Percentiles rank a stretch among this genome's conserved stretches.
phyloP scores from a whole-genome alignment of 1,140 invertebrate genomes.

The Rhagoletis zephyria region DNA sequence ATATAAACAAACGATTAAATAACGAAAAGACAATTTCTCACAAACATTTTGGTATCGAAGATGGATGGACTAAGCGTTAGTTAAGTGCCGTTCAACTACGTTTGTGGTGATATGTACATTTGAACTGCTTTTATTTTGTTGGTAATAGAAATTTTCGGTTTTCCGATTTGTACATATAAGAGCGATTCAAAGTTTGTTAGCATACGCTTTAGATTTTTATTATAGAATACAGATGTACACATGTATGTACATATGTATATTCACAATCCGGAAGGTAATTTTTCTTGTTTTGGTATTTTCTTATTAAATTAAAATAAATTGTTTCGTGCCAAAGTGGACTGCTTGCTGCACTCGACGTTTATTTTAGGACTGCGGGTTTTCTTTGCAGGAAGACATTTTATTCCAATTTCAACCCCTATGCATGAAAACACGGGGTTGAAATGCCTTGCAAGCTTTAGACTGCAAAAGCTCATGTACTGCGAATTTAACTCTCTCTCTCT shows the following conservation, averaged over 20 bases:
- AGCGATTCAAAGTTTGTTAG: no score
- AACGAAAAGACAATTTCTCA: neutral
- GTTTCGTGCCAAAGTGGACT: neutral
- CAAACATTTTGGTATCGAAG: conserved; percentile 6
- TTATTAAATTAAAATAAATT: conserved; percentile 16
- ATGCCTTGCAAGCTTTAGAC: neutral
- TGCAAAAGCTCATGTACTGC: neutral
- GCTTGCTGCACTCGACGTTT: conserved; percentile 29
- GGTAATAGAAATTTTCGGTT: no score
- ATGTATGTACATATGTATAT: neutral
- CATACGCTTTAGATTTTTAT: neutral
- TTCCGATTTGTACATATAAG: no score
- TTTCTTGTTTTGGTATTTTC: conserved; percentile 18
- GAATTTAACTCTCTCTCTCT: neutral
- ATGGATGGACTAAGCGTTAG: conserved; percentile 36
- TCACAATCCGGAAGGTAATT: conserved; percentile 10
- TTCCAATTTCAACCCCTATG: conserved; percentile 17
- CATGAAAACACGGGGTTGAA: neutral
- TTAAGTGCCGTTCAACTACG: conserved; percentile 28
- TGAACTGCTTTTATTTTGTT: neutral
- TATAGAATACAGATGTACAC: neutral
- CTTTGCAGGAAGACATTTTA: conserved; percentile 20
- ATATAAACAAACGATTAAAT: conserved; percentile 7
- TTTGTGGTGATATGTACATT: conserved; percentile 32
- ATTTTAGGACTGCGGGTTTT: conserved; percentile 19